Evolutionary conservation across 2,113 vertebrate genomes (phyloP).

Genomic region (Blennius ocellaris): DNA sequence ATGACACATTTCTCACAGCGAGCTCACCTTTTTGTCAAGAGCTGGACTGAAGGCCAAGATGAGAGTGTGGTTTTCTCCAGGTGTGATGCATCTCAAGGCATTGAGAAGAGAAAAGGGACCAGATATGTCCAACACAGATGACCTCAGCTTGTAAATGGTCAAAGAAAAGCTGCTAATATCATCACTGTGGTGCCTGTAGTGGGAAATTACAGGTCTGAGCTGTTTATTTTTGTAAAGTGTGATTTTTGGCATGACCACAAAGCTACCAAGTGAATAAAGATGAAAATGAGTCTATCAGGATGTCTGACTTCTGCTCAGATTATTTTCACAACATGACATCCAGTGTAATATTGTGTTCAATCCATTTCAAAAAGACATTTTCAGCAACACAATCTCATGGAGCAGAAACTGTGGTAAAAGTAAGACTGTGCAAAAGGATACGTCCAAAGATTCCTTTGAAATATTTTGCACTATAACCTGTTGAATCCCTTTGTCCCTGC

Average conservation of each 20-base stretch:
- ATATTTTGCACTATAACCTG: slow-evolving; percentile 87
- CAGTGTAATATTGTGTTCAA: neutral
- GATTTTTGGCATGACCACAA: neutral
- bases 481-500: slow-evolving; percentile 83
- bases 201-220: neutral
- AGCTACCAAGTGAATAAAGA: neutral
- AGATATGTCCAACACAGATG: slow-evolving; percentile 85
- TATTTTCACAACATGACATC: neutral
- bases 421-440: slow-evolving; percentile 85
- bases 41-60: slow-evolving; percentile 86
- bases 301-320: neutral
- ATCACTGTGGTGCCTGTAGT: neutral
- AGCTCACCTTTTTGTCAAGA: slow-evolving; percentile 80
- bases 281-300: neutral
- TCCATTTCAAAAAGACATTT: too few species aligned
- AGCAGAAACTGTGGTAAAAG: too few species aligned
- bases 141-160: slow-evolving; percentile 81
- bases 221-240: neutral
- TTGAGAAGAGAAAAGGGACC: slow-evolving; percentile 88
- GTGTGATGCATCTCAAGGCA: slow-evolving; percentile 75
- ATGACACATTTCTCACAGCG: neutral
- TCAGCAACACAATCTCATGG: too few species aligned
- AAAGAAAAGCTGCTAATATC: slow-evolving; percentile 41
- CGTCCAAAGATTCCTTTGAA: slow-evolving; percentile 79
- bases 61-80: slow-evolving; percentile 83